A percentile compares a stretch with the other conserved stretches of the same genome.
These are phyloP conservation scores for Peromyscus attwateri DNA, from an alignment of 2,797 vertebrate genomes.

Conservation along the genomic window DNA sequence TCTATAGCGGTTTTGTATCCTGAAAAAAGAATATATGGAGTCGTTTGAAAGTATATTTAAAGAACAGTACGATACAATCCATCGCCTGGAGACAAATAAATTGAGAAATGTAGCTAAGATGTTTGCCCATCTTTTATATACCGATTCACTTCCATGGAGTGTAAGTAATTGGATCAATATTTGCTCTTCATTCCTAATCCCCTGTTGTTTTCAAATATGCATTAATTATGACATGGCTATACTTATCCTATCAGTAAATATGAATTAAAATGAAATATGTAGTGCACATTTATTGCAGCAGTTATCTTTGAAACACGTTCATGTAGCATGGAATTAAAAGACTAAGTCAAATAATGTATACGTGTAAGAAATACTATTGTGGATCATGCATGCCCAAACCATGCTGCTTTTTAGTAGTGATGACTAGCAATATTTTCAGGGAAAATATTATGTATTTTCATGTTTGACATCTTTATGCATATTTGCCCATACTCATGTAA, in stretches of 20 bases:
- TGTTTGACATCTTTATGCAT: not conserved
- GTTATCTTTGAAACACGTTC: not conserved
- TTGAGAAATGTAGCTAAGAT: constrained; percentile 98
- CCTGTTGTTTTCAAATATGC: not conserved
- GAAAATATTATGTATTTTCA: constrained; percentile 8
- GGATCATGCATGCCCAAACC: not conserved
- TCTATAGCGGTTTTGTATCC: constrained; percentile 95
- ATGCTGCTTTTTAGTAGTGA: not conserved
- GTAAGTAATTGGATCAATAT: constrained; percentile 89
- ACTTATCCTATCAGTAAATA: constrained; percentile 9
- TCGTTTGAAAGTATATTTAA: constrained; percentile 97
- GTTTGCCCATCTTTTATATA: constrained; percentile 98
- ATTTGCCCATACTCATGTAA: not conserved
- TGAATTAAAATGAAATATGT: constrained; percentile 55
- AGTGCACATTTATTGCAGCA: not conserved
- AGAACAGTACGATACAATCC: constrained; percentile 98
- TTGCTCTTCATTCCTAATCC: constrained; percentile 16
- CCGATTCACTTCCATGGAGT: constrained; percentile 98
- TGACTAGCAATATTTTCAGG: not conserved
- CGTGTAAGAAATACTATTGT: not conserved
- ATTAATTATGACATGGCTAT: not conserved
- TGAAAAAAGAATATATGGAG: constrained; percentile 99
- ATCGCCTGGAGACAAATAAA: constrained; percentile 99
- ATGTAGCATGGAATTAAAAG: not conserved
- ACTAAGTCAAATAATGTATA: not conserved